Conservation (phyloP, 1,140 invertebrate genomes). For the Lepidurus couesii region DNA sequence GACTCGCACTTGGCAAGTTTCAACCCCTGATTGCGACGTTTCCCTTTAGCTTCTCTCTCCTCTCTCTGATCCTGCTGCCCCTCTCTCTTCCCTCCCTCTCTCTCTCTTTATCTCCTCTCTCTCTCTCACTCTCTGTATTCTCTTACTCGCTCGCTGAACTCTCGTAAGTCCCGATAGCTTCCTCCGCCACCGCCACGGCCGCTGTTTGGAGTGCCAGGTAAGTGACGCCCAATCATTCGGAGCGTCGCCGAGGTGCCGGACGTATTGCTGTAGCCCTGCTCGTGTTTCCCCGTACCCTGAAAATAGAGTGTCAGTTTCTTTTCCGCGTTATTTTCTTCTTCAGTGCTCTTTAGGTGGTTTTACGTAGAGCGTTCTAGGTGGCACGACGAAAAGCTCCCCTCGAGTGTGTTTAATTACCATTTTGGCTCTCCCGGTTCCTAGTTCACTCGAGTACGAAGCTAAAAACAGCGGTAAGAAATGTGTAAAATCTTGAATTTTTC, state of each 20-base stretch:
- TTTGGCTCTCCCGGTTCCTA: no score
- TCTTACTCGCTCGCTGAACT: neutral
- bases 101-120: neutral
- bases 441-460: no score
- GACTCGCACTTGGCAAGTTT: constrained; percentile 13
- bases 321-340: neutral
- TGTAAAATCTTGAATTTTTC: no score
- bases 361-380: no score
- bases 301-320: no score
- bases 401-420: no score
- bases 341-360: neutral
- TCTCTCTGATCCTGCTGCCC: neutral
- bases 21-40: constrained; percentile 13
- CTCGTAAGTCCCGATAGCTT: neutral
- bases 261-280: neutral
- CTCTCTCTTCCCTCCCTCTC: neutral
- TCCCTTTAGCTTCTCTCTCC: neutral
- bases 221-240: constrained; percentile 12
- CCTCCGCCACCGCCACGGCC: neutral
- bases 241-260: constrained; percentile 6
- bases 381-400: no score
- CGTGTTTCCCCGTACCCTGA: neutral
- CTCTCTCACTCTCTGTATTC: neutral
- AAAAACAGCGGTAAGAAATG: no score
- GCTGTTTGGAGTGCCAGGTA: neutral